A percentile compares a stretch with the other conserved stretches of the same genome.
phyloP scores from a whole-genome alignment of 2,797 vertebrate species.

The Hypotaenidia philippensis region DNA sequence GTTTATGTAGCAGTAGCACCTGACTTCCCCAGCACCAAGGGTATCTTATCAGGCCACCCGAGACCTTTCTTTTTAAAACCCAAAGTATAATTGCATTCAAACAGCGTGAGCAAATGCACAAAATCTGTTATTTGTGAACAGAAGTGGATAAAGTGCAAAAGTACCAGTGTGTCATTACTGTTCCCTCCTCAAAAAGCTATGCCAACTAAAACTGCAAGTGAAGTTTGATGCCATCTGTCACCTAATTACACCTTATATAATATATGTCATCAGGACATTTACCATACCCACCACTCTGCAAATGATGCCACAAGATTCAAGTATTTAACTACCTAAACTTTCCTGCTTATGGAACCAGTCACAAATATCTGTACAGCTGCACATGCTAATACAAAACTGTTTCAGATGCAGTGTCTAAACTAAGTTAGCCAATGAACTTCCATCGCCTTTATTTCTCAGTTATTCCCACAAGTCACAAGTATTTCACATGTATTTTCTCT shows the following conservation, averaged over 20 bases:
- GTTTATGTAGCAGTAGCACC: neutral
- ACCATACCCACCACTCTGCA: neutral
- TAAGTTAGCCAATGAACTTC: neutral
- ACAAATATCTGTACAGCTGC: neutral
- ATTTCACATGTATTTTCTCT: neutral
- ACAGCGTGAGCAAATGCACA: neutral
- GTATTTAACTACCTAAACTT: neutral
- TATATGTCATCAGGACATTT: slow-evolving; percentile 5
- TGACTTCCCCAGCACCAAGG: neutral
- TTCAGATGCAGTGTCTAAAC: neutral
- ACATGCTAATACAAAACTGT: neutral
- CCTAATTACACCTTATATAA: slow-evolving; percentile 51
- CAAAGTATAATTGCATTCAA: neutral
- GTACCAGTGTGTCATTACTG: neutral
- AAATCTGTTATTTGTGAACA: neutral
- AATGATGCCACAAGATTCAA: neutral
- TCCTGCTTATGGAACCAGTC: neutral
- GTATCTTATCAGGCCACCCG: neutral
- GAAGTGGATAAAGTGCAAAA: neutral
- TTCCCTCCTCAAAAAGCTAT: neutral
- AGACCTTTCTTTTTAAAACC: neutral
- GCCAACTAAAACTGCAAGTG: neutral
- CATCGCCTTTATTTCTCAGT: neutral
- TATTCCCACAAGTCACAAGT: neutral
- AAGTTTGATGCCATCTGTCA: slow-evolving; percentile 42